Base-by-base conservation (phyloP, 2,113 vertebrate species). In the Balaeniceps rex region DNA sequence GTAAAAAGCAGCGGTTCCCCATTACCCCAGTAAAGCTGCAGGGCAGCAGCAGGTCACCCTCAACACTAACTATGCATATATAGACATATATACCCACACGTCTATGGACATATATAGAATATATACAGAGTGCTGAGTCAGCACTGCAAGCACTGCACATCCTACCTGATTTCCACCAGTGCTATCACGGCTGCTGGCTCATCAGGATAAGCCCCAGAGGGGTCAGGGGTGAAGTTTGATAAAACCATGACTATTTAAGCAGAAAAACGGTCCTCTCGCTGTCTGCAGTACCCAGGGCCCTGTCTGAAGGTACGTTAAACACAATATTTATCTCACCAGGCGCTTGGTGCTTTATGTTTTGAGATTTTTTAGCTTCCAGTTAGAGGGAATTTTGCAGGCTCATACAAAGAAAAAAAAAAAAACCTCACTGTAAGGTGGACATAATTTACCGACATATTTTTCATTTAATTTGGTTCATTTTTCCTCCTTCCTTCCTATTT, bases 271-370 rank as follows among this genome's bases (percentile, higher is more conserved):
- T 61, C 64, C 52, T 65, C 25, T 16, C 42, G 31, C 29, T 68
- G n/a, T 13, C 66, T 75, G 78, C 72, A 76, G 44, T 66, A 88
- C 28, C 47, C 54, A 89, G 22, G 65, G 76, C 23, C 9, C 11
- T 78, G 69, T 80, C 66, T 60, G 58, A 83, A 61, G 69, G 66
- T 42, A 90, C 1, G 7, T 82, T 91, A 92, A 90, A 61, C 61
- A n/a, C 58, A 94, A 7, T 88, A 80, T 86, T 95, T 90, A 88
- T 42, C 88, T 88, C 85, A 86, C 36, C 76, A 95, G 70, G 46
- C 9, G 4, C 83, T 92, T 4, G 1, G 36, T 40, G 66, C n/a
- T 94, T 89, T 87, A 60, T 31, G 46, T 51, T 91, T 75, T 38
- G 21, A 65, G 68, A 80, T 60, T 61, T 92, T 94, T 88, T 75